phyloP scores from a whole-genome alignment of 2,888 invertebrate species.

The Drosophila picticornis region DNA sequence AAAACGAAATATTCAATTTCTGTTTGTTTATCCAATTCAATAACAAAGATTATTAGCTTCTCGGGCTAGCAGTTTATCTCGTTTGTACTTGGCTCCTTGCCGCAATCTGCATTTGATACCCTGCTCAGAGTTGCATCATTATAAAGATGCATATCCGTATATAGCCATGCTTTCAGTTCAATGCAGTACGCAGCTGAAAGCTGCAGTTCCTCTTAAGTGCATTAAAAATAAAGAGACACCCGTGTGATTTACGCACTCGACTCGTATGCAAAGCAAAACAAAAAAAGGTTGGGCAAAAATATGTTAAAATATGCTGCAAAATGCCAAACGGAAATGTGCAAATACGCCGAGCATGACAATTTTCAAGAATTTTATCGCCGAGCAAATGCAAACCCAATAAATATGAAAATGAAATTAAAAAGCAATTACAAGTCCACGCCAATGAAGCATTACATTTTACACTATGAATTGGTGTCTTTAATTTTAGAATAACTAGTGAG shows the following conservation, averaged over 20 bases:
- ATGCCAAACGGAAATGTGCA: constrained; percentile 48
- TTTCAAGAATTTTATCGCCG: constrained; percentile 40
- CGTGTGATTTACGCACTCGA: constrained; percentile 41
- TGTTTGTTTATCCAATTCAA: constrained; percentile 46
- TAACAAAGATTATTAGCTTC: constrained; percentile 14
- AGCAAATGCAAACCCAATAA: constrained; percentile 34
- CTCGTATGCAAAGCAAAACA: neutral
- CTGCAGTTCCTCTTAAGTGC: constrained; percentile 45
- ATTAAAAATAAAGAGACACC: constrained; percentile 45
- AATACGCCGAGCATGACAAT: constrained; percentile 37
- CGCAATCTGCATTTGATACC: constrained; percentile 3
- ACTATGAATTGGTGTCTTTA: constrained; percentile 24
- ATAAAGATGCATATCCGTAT: constrained; percentile 2
- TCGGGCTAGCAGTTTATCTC: constrained; percentile 11
- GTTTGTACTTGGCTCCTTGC: constrained; percentile 14
- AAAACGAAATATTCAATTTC: constrained; percentile 17
- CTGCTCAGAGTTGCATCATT: neutral
- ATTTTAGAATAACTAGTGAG: constrained; percentile 11
- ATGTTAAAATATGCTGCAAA: constrained; percentile 1
- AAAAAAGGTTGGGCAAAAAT: constrained; percentile 2
- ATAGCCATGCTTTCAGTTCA: constrained; percentile 12
- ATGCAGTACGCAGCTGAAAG: constrained; percentile 30
- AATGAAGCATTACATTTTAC: constrained; percentile 32
- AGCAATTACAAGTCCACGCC: constrained; percentile 53
- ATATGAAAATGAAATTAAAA: constrained; percentile 58